These are phyloP conservation scores for Synaphobranchus kaupii DNA, from an alignment of 2,797 vertebrate species.

Conservation along the genomic window DNA sequence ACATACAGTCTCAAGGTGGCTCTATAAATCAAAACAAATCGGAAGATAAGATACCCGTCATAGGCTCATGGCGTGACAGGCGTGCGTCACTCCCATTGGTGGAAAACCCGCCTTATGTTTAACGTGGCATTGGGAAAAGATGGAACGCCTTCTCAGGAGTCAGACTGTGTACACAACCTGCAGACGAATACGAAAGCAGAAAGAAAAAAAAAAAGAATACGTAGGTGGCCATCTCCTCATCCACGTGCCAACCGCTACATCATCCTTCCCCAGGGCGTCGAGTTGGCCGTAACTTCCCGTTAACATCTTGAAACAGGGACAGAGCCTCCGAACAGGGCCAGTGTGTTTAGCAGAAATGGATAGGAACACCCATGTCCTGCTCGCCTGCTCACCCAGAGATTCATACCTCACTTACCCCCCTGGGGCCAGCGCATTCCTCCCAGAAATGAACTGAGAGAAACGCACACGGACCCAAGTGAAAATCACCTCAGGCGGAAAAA, in stretches of 20 bases:
- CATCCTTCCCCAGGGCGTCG: too few species aligned
- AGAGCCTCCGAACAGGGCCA: too few species aligned
- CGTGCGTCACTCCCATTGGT: background rate
- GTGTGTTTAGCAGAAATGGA: too few species aligned
- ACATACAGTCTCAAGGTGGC: background rate
- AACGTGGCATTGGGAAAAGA: background rate
- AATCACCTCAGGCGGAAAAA: background rate
- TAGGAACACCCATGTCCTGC: too few species aligned
- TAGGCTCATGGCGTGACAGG: background rate
- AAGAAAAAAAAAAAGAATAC: too few species aligned
- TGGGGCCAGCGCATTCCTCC: background rate
- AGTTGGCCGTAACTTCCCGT: too few species aligned
- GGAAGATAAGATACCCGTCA: background rate
- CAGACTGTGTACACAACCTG: background rate
- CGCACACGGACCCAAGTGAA: background rate
- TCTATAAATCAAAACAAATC: background rate
- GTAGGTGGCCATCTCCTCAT: too few species aligned
- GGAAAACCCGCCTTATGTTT: background rate
- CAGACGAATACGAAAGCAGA: too few species aligned
- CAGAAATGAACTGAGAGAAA: background rate
- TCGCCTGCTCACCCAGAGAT: too few species aligned
- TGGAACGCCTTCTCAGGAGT: background rate
- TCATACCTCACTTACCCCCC: too few species aligned
- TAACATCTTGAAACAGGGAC: too few species aligned
- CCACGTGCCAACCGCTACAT: too few species aligned